Evolutionary conservation across 2,113 vertebrate genomes (phyloP), one percentile per base, ranked within the genome.

Genomic region (Cercopithecus mona): DNA sequence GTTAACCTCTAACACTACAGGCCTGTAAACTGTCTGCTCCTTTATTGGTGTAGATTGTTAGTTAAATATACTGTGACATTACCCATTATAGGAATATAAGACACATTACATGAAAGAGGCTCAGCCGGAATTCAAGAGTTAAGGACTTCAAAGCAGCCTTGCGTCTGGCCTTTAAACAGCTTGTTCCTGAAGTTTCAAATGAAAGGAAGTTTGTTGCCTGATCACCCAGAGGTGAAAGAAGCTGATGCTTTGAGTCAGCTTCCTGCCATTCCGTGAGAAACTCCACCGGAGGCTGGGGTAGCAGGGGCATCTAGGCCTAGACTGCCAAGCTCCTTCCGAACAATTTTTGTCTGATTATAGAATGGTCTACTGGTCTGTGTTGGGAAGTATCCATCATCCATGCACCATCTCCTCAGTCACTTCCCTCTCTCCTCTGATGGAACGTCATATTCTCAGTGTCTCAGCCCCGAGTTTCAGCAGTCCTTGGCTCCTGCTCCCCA

Each of bases 201-300:
- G 52, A 87, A 80, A 90, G 45, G 12, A 82, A 43, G 11, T n/a
- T 73, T 50, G 45, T n/a, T 52, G 43, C 14, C 48, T 88, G 76
- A 27, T 88, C 45, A 50, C 73, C 40, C 11, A 27, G 18, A 5
- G 18, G 22, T 75, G 50, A 76, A 75, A 82, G 35, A 43, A 57
- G n/a, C 50, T 8, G 20, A 66, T 57, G 22, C 52, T 85, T 70
- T 40, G 30, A 68, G 32, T 30, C 10, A 38, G 68, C 48, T 84
- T 93, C 32, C 79, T 80, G 72, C 32, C n/a, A 16, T 76, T 20
- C 17, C 32, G 12, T 75, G 25, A 35, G 59, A 90, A 89, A 8
- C 73, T 35, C 32, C 14, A 1, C 43, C 1, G 0, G 1, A 1
- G 20, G 2, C 4, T 27, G n/a, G 5, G 18, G 25, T 16, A 25